Conservation (phyloP, 2,888 invertebrate species). For the Philhelius pedissequus region DNA sequence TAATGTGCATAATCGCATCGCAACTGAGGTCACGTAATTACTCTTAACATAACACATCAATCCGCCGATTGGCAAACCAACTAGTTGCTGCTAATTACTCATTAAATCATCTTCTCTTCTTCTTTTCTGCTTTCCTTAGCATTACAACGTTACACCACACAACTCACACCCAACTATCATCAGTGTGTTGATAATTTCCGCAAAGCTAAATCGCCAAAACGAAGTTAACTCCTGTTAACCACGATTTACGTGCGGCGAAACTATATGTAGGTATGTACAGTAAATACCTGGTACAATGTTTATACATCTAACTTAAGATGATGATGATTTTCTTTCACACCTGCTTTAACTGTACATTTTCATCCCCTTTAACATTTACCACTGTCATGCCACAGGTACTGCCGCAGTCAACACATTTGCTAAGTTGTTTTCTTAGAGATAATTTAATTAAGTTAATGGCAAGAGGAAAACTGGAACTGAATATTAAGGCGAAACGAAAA, state of each 20-base stretch:
- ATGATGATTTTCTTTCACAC: slow-evolving; percentile 5
- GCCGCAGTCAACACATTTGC: neutral
- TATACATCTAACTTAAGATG: neutral
- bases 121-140: neutral
- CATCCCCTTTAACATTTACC: neutral
- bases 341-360: slow-evolving; percentile 7
- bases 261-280: neutral
- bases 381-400: neutral
- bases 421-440: neutral
- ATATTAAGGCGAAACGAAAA: neutral
- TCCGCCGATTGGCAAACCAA: slow-evolving; percentile 19
- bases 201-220: slow-evolving; percentile 33
- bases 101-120: slow-evolving; percentile 28
- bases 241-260: slow-evolving; percentile 9
- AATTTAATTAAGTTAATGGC: slow-evolving; percentile 42
- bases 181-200: slow-evolving; percentile 47
- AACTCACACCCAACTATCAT: too few species aligned
- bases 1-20: slow-evolving; percentile 3
- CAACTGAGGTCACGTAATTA: neutral
- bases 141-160: neutral
- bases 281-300: too few species aligned
- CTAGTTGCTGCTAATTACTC: slow-evolving; percentile 22
- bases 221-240: slow-evolving; percentile 40
- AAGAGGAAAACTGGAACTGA: neutral
- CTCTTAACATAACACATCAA: slow-evolving; percentile 21